Conservation (phyloP, 2,113 vertebrate species). For the Clarias macrocephalus region DNA sequence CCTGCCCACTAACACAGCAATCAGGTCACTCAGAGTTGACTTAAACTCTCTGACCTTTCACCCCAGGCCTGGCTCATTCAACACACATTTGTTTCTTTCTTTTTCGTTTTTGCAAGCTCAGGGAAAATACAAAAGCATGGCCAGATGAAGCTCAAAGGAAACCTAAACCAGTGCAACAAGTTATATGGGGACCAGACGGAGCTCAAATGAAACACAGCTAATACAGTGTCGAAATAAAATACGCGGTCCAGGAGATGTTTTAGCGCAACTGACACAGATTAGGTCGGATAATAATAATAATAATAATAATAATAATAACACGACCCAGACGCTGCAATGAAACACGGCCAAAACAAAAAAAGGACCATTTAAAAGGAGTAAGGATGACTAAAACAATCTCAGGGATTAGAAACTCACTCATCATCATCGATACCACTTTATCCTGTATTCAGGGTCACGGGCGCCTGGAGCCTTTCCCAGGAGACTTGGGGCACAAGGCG, state of each 20-base stretch:
- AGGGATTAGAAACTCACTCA: not conserved
- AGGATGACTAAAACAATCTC: not conserved
- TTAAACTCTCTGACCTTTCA: constrained; percentile 18
- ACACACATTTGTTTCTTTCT: not conserved
- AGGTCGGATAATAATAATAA: not conserved
- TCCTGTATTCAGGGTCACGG: no score
- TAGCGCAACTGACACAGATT: not conserved
- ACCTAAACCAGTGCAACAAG: not conserved
- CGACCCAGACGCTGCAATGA: not conserved
- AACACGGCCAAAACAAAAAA: not conserved
- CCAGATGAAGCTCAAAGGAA: not conserved
- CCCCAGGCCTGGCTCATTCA: not conserved
- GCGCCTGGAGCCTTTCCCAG: no score
- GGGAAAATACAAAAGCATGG: not conserved
- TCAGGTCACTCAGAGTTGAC: constrained; percentile 20
- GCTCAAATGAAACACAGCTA: not conserved
- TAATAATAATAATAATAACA: no score
- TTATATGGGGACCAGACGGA: no score
- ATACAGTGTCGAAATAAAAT: not conserved
- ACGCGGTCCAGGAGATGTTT: not conserved
- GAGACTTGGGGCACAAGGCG: no score
- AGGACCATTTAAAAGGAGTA: not conserved
- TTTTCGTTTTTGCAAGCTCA: not conserved
- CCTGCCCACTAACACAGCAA: not conserved
- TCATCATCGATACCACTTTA: no score